Conservation (phyloP, 2,888 invertebrate species). For the Augochlorella aurata region DNA sequence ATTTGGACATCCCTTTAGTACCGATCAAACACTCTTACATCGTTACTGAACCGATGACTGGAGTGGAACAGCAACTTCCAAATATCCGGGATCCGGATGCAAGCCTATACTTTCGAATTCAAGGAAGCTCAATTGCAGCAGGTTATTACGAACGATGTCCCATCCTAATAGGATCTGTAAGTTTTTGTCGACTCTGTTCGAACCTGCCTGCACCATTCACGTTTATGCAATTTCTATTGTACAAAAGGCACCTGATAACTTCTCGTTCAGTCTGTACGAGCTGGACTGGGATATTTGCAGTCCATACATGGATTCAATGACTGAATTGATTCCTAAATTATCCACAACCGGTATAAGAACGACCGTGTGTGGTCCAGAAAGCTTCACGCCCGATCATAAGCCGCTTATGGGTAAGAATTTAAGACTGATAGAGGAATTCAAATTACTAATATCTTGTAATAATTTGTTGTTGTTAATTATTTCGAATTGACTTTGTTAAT, state of each 20-base stretch:
- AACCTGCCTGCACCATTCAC: neutral
- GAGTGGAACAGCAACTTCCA: constrained; percentile 87
- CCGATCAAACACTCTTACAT: constrained; percentile 96
- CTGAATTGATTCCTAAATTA: constrained; percentile 89
- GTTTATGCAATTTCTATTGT: constrained; percentile 21
- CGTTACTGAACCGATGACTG: constrained; percentile 90
- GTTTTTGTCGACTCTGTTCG: constrained; percentile 35
- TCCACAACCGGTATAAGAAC: constrained; percentile 90
- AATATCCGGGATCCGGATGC: constrained; percentile 94
- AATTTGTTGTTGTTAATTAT: neutral
- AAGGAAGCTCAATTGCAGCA: constrained; percentile 91
- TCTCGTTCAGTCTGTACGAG: constrained; percentile 92
- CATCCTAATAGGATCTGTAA: constrained; percentile 88
- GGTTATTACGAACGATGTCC: constrained; percentile 96
- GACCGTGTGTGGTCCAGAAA: constrained; percentile 95
- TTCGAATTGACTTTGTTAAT: neutral
- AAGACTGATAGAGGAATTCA: neutral
- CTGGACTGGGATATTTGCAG: constrained; percentile 94
- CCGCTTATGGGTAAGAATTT: constrained; percentile 87
- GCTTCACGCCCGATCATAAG: constrained; percentile 95
- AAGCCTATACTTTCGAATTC: constrained; percentile 91
- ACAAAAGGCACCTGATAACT: constrained; percentile 87
- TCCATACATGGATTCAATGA: constrained; percentile 88
- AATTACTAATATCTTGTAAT: too few relatives aligned
- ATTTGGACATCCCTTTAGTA: constrained; percentile 88